Conservation (phyloP, 2,113 vertebrate species). For the Epinephelus lanceolatus region DNA sequence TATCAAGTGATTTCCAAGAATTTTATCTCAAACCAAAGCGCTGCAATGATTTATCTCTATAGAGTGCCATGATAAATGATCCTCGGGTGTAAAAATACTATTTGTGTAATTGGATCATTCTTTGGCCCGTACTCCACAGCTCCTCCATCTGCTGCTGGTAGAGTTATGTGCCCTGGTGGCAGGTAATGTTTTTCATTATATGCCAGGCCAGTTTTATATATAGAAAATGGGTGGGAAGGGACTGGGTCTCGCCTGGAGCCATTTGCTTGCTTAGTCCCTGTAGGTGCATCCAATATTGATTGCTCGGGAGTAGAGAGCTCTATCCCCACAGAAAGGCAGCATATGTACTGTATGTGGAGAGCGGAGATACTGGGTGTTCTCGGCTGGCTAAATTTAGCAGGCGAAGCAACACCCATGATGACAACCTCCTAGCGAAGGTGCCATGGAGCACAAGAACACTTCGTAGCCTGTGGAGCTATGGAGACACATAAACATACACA, state of each 20-base stretch:
- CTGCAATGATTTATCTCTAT: conserved; percentile 68
- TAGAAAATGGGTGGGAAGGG: conserved; percentile 80
- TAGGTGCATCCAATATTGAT: conserved; percentile 84
- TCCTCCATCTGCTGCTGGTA: conserved; percentile 67
- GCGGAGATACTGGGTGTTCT: conserved; percentile 59
- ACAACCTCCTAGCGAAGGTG: conserved; percentile 54
- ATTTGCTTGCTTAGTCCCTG: conserved; percentile 79
- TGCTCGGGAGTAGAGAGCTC: conserved; percentile 69
- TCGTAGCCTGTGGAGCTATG: conserved; percentile 14
- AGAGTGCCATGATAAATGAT: conserved; percentile 61
- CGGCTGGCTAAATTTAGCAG: conserved; percentile 73
- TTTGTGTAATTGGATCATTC: conserved; percentile 84
- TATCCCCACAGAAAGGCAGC: conserved; percentile 64
- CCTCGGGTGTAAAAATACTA: conserved; percentile 70
- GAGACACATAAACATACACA: conserved; percentile 31
- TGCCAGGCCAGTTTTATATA: conserved; percentile 82
- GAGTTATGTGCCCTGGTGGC: conserved; percentile 77
- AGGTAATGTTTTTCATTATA: conserved; percentile 83
- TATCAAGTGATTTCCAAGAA: conserved; percentile 66
- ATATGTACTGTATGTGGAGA: conserved; percentile 44
- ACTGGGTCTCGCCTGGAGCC: conserved; percentile 73
- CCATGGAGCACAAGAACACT: conserved; percentile 17
- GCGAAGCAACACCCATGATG: conserved; percentile 59
- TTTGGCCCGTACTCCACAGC: conserved; percentile 67
- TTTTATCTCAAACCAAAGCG: conserved; percentile 58